Evolutionary conservation across 2,888 invertebrate genomes (phyloP), one percentile per base, ranked within the genome.

Genomic region (Agriopis leucophaearia): DNA sequence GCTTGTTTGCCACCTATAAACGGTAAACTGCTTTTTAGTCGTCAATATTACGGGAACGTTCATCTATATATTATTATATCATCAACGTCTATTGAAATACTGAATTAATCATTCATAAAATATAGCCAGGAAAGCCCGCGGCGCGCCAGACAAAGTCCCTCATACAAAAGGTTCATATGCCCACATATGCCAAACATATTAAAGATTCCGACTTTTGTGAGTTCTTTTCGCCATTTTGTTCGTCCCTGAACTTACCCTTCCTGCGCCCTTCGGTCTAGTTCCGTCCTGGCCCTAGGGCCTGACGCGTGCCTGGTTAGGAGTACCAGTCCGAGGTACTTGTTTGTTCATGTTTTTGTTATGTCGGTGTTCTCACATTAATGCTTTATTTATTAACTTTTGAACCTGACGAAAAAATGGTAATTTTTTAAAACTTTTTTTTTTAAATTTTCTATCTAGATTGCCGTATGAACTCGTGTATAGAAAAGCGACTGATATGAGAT

Each of bases 251-350:
- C 45, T 48, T 40, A 57, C 58, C 66, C 66, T 58, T 58, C 52
- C 47, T 8, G 36, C 52, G 56, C 15, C 66, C 57, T 62, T 62
- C 66, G 62, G 58, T 12, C 58, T 67, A 52, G 57, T 63, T 63
- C 62, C 62, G 42, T 56, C 56, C 60, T 18, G 56, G 66, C 58
- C 47, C 38, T 47, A 58, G 52, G 66, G 52, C 54, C 9, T 36
- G 47, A 16, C 54, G 0, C 15, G 18, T 38, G 35, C 48, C 40
- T 55, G 10, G 38, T n/a, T 15, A 16, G 38, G 18, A 3, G 0
- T 12, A 6, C 8, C 16, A 38, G 0, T 52, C 9, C 10, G 12
- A 42, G 38, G 18, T 27, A 40, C 36, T 18, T n/a, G 63, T 50
- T 15, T 48, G 47, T 40, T 38, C 35, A 57, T 12, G 27, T 16